Base-by-base conservation (phyloP, 2,888 invertebrate genomes). In the Drosophila helvetica region DNA sequence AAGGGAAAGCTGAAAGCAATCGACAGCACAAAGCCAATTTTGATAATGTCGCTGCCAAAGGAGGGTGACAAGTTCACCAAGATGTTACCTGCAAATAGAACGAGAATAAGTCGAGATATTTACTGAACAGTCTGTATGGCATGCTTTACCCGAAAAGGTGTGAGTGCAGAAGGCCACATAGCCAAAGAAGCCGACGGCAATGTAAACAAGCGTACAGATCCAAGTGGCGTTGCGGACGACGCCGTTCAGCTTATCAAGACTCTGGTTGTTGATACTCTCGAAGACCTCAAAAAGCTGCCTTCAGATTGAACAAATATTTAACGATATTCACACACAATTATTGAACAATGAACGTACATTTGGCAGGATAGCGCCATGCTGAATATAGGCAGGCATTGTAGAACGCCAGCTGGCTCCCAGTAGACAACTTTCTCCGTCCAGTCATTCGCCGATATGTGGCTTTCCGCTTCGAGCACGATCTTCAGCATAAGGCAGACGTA, bases 321-420 rank as follows among this genome's bases (percentile, higher is more conserved):
- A n/a, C 22, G 17, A 15, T 25, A 27, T 19, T 53, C 18, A n/a
- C 8, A 6, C 4, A 22, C 18, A 8, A 6, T 7, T 1, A 3
- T 48, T 5, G 3, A 18, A 1, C 6, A 1, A 15, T 42, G 5
- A 19, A 93, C 95, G 94, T 92, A 97, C 95, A 98, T 98, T 93
- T 99, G 99, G 92, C 99, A 99, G 75, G 98, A 98, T 60, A 99
- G 93, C 0, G 99, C 98, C 96, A 99, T 97, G 12, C 98, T 96
- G 92, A 99, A 98, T 81, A 99, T 99, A 0, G 99, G 99, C 76
- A 99, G 93, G 90, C 98, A 98, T 86, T 98, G 97, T 55, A 99
- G 93, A 65, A 98, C 93, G 0, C 98, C 98, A 0, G 95, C 94
- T 0, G 97, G 96, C 80, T 95, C 94, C 98, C 98, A 98, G 89